Evolutionary conservation across 1,140 invertebrate species (phyloP), one percentile per base, ranked within the genome.

Genomic region (Drosophila littoralis): DNA sequence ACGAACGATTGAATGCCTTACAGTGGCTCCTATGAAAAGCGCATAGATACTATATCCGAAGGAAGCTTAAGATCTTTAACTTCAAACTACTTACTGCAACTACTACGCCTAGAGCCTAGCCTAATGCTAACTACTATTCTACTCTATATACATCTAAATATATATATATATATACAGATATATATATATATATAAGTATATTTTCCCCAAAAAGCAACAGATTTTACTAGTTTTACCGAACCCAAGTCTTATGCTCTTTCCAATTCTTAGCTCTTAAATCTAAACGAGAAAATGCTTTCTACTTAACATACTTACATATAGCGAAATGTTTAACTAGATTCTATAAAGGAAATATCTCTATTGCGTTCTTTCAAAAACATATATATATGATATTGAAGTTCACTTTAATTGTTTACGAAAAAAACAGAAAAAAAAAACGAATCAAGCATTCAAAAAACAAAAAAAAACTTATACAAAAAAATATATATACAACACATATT

Each of bases 271-370:
- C 67, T 70, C 66, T 85, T 77, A 61, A 68, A 61, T 35, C 73
- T 63, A 65, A 75, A 52, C 22, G 63, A 63, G 48, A 63, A 79
- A 84, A 69, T 57, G 81, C 81, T 84, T 84, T 84, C 74, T 70
- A 81, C 75, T 77, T 46, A 58, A 59, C 50, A 73, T 55, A 64
- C 68, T 61, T 72, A 72, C 57, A 52, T 82, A 83, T 79, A 79
- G 79, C 75, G 67, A 86, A 88, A 86, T 83, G 76, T 88, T 88
- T 83, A 83, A 69, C 76, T 83, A 86, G 79, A 83, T 88, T 86
- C 68, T 88, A 86, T 83, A 79, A 42, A 69, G 52, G 17, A 57
- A 57, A 82, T 88, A 78, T 82, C 61, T 77, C 46, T 75, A 82
- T 82, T 86, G 51, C 79, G 82, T 86, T 86, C 72, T 81, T 85